A percentile compares a stretch with the other conserved stretches of the same genome.
phyloP scores from a whole-genome alignment of 2,797 vertebrate genomes.

The Dallia pectoralis region DNA sequence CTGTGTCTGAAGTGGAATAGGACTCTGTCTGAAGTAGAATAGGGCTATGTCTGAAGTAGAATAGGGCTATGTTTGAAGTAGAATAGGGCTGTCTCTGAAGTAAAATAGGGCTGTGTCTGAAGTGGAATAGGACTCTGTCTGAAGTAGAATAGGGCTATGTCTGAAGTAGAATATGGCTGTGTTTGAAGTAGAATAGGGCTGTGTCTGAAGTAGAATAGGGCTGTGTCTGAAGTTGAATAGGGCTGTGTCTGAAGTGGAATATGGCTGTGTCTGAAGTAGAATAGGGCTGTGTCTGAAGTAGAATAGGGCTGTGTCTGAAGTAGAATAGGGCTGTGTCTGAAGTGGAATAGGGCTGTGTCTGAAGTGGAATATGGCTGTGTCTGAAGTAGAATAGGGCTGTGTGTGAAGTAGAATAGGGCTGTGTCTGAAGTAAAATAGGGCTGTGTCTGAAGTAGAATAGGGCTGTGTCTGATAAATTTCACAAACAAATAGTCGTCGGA shows the following conservation, averaged over 20 bases:
- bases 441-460: neutral
- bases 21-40: no score
- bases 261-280: neutral
- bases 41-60: neutral
- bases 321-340: no score
- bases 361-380: neutral
- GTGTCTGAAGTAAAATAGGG: no score
- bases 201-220: no score
- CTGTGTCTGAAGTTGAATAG: neutral
- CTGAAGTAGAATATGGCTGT: no score
- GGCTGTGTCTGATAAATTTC: slow-evolving; percentile 3
- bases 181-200: neutral
- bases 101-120: no score
- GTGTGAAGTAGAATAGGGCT: neutral
- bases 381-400: no score
- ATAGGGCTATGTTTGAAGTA: no score
- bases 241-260: no score
- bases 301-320: slow-evolving; percentile 5
- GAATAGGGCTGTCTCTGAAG: slow-evolving; percentile 3
- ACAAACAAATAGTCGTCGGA: neutral
- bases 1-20: neutral
- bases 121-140: slow-evolving; percentile 1
- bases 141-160: neutral
- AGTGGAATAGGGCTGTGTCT: no score
- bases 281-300: no score